A percentile compares a stretch with the other conserved stretches of the same genome.
These are phyloP conservation scores for Peromyscus aztecus DNA, from an alignment of 2,797 vertebrate genomes.

Conservation along the genomic window DNA sequence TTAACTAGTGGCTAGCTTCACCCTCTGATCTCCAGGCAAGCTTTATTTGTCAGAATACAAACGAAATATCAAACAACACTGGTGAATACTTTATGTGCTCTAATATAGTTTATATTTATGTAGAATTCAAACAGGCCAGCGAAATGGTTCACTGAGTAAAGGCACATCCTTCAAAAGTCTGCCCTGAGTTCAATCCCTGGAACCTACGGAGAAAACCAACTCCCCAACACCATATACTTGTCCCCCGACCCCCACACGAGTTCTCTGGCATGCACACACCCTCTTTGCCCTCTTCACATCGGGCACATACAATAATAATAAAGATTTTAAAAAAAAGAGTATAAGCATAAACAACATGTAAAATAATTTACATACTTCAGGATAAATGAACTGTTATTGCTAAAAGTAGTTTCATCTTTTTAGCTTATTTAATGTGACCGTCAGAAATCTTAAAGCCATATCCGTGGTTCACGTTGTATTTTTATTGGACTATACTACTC, in stretches of 20 bases:
- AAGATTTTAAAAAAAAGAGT: not conserved
- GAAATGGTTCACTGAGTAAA: not conserved
- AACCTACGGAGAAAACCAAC: not conserved
- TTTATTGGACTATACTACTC: not conserved
- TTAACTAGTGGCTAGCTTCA: no score
- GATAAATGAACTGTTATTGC: slow-evolving; percentile 37
- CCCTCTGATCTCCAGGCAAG: no score
- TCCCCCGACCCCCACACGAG: not conserved
- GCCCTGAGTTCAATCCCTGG: not conserved
- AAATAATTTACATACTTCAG: not conserved
- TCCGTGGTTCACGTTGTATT: not conserved
- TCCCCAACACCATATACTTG: no score
- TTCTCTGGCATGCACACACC: no score
- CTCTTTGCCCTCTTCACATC: not conserved
- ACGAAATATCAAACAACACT: no score
- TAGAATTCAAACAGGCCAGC: not conserved
- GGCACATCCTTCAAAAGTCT: not conserved
- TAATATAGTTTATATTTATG: not conserved
- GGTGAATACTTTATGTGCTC: not conserved
- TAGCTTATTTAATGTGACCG: not conserved
- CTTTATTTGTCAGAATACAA: no score
- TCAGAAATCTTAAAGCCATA: slow-evolving; percentile 24
- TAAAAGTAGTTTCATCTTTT: not conserved
- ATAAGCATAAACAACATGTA: not conserved
- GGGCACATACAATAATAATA: not conserved